Percentiles rank a stretch among this genome's conserved stretches.
Conservation (phyloP, 2,113 vertebrate genomes). For the Riparia riparia region DNA sequence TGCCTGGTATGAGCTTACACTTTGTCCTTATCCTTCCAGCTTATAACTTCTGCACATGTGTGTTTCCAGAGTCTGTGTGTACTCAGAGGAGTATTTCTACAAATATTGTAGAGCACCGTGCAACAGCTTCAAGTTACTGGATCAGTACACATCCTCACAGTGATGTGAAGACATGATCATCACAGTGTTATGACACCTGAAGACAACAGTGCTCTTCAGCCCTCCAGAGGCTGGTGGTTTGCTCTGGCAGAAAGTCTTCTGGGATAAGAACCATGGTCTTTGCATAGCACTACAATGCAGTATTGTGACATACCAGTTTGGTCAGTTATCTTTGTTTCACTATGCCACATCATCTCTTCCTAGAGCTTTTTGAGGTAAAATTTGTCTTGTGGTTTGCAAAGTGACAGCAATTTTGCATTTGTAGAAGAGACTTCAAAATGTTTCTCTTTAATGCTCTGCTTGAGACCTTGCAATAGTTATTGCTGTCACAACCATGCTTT, state of each 20-base stretch:
- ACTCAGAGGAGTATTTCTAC: not conserved
- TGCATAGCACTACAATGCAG: not conserved
- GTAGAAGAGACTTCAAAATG: not conserved
- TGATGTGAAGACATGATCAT: too few species aligned
- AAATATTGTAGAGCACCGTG: not conserved
- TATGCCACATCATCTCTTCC: not conserved
- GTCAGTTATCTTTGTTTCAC: not conserved
- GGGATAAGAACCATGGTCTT: not conserved
- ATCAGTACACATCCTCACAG: not conserved
- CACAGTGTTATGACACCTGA: too few species aligned
- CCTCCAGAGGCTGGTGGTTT: not conserved
- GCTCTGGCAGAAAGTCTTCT: not conserved
- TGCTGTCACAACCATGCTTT: not conserved
- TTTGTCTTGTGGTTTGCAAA: not conserved
- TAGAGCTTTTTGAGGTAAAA: not conserved
- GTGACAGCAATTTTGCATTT: not conserved
- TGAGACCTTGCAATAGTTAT: not conserved
- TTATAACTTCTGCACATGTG: accelerated
- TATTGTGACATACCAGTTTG: not conserved
- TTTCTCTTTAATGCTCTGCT: not conserved
- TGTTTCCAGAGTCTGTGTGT: not conserved
- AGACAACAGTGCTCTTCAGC: accelerated
- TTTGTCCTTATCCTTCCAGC: not conserved
- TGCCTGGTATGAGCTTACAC: not conserved
- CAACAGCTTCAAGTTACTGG: not conserved